Evolutionary conservation across 2,888 invertebrate species (phyloP).

Genomic region (Epistrophe eligans): DNA sequence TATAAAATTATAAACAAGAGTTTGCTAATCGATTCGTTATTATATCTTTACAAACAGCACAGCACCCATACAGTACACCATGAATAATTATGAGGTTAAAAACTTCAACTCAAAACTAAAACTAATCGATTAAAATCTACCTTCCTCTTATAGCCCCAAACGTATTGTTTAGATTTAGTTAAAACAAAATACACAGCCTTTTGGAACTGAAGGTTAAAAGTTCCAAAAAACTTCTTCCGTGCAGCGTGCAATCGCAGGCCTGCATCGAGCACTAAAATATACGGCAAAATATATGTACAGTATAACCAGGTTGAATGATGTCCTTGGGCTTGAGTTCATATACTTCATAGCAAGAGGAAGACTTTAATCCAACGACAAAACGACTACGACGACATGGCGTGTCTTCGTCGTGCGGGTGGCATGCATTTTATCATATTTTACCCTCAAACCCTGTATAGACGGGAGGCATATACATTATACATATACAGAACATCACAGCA

Average conservation of each 20-base stretch:
- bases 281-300: conserved; percentile 38
- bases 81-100: conserved; percentile 38
- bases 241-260: conserved; percentile 24
- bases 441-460: not conserved
- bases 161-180: conserved; percentile 1
- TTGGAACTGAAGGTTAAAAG: conserved; percentile 7
- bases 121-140: conserved; percentile 31
- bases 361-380: conserved; percentile 5
- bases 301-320: conserved; percentile 30
- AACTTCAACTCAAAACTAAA: conserved; percentile 17
- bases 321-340: conserved; percentile 35
- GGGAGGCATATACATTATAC: not conserved
- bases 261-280: conserved; percentile 15
- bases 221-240: conserved; percentile 28
- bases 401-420: conserved; percentile 19
- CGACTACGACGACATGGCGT: not conserved
- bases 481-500: not conserved
- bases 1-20: not conserved
- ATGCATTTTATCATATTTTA: conserved; percentile 43
- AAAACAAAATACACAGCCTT: conserved; percentile 19
- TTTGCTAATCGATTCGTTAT: conserved; percentile 23
- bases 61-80: not conserved
- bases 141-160: not conserved
- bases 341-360: conserved; percentile 9
- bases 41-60: not conserved